Base-by-base conservation (phyloP, 2,113 vertebrate species). In the Hylia prasina region DNA sequence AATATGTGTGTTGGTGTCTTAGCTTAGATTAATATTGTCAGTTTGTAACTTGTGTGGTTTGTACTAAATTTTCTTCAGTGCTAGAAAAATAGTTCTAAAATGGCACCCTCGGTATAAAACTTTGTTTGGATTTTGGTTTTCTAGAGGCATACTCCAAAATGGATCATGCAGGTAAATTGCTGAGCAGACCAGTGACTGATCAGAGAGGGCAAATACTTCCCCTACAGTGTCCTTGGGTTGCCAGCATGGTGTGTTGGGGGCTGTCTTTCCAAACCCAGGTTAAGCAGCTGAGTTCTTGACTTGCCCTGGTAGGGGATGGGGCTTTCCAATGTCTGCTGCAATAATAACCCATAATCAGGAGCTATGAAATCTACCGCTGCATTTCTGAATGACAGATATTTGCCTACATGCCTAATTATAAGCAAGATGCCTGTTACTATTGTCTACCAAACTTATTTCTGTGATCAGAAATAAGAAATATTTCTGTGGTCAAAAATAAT, bases 1-100 rank as follows among this genome's bases (percentile, higher is more conserved):
- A 81, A 58, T 56, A 9, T 31, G 31, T 76, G 19, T 94, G 61
- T 83, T 76, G 50, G 4, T 97, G n/a, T 93, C 87, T 97, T 68
- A 87, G 39, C 58, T 77, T 89, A 83, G 40, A 51, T 96, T 96
- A 91, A 87, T 64, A 87, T 47, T 87, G 91, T 70, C 95, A 44
- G 75, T 75, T 97, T 54, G 40, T 45, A 75, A 76, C 33, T 82
- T 70, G 7, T 4, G 2, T 75, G 77, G 37, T 82, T 81, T 68
- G 22, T 85, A 56, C 16, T 61, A 27, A 23, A 48, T 93, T 89
- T 91, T 85, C 31, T 54, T 61, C 12, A 23, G 16, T 50, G 20
- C 30, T 30, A 44, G 7, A 54, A 92, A 95, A 93, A 39, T n/a
- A 39, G 22, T 45, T 61, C 6, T 16, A 45, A 91, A 78, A 57